Evolutionary conservation across 35 echinoderm and acorn worm species (phyloP).

Genomic region (Amphiura filiformis): DNA sequence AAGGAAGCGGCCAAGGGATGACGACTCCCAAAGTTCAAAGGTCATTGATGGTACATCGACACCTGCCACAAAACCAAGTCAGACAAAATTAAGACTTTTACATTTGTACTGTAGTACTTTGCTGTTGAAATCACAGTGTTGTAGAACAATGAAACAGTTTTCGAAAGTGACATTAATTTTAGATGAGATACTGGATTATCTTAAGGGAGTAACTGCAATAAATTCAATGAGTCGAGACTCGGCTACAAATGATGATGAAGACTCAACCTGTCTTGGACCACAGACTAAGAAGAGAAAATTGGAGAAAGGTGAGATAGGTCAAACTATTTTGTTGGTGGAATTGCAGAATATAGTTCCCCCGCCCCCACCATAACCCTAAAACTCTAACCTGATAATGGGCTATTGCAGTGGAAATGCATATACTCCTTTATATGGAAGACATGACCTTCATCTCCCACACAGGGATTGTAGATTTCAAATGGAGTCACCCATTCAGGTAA

Average conservation of each 20-base stretch:
- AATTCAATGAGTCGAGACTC: too few species aligned
- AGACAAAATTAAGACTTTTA: not conserved
- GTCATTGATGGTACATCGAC: too few species aligned
- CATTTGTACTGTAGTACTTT: constrained; percentile 22
- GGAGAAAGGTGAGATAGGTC: constrained; percentile 7
- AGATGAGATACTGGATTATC: not conserved
- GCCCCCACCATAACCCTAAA: too few species aligned
- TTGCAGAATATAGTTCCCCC: too few species aligned
- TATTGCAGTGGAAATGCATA: too few species aligned
- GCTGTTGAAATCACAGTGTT: constrained; percentile 25
- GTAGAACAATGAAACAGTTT: not conserved
- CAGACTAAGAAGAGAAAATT: constrained; percentile 29
- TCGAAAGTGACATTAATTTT: not conserved
- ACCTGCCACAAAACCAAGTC: not conserved
- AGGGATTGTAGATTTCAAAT: too few species aligned
- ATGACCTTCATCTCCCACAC: too few species aligned
- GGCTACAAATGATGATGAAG: too few species aligned
- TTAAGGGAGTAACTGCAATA: not conserved
- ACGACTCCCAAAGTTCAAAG: not conserved
- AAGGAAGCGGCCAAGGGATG: not conserved
- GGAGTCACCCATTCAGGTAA: too few species aligned
- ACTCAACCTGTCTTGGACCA: not conserved
- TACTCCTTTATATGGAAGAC: too few species aligned
- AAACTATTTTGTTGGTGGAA: too few species aligned
- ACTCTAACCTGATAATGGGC: too few species aligned